Percentiles rank a stretch among this genome's conserved stretches.
Evolutionary conservation across 1,140 invertebrate species (phyloP).

Genomic region (Drosophila lacertosa): DNA sequence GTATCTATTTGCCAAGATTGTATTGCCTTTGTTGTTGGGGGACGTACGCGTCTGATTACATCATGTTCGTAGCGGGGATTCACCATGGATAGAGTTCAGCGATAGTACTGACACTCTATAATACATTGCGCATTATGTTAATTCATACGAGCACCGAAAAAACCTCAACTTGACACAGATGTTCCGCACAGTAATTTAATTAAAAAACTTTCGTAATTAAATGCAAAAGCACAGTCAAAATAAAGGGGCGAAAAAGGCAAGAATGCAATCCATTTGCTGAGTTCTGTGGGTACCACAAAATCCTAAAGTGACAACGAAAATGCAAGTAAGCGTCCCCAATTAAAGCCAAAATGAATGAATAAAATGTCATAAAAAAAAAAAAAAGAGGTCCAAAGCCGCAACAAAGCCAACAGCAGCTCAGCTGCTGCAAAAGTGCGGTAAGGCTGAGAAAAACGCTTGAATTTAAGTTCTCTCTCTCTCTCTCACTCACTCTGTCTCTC

Average conservation of each 20-base stretch:
- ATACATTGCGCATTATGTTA: conserved; percentile 45
- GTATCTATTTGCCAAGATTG: background rate
- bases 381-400: conserved; percentile 48
- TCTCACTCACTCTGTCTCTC: no score
- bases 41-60: conserved; percentile 7
- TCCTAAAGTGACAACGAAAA: conserved; percentile 78
- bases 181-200: conserved; percentile 77
- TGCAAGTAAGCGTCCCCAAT: conserved; percentile 79
- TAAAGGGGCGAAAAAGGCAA: conserved; percentile 23
- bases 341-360: conserved; percentile 77
- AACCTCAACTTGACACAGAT: conserved; percentile 75
- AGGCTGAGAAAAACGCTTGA: conserved; percentile 38
- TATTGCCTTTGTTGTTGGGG: background rate
- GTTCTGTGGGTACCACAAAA: conserved; percentile 23
- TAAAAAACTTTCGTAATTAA: conserved; percentile 82
- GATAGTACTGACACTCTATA: conserved; percentile 6
- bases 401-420: conserved; percentile 44
- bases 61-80: conserved; percentile 23
- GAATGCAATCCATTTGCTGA: conserved; percentile 31
- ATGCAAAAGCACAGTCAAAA: conserved; percentile 65
- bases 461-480: no score
- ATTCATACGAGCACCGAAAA: conserved; percentile 40
- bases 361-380: conserved; percentile 57
- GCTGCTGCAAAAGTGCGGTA: conserved; percentile 21
- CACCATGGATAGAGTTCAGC: conserved; percentile 6